Percentiles rank a stretch among this genome's conserved stretches.
Evolutionary conservation across 2,797 vertebrate species (phyloP).

Genomic region (Megaceryle alcyon): DNA sequence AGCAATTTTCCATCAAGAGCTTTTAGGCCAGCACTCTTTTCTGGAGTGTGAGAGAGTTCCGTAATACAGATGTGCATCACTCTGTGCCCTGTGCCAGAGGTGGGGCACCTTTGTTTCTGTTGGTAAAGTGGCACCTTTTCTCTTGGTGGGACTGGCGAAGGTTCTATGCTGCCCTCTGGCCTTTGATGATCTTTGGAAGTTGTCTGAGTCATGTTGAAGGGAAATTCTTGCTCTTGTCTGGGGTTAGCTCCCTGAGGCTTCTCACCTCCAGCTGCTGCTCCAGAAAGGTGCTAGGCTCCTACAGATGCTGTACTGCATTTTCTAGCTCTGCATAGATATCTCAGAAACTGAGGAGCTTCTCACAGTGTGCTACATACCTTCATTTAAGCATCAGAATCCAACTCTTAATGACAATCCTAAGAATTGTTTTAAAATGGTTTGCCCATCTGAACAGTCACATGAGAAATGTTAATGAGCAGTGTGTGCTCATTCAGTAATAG

Average conservation of each 20-base stretch:
- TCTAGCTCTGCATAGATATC: background rate
- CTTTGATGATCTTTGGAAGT: background rate
- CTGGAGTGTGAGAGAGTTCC: background rate
- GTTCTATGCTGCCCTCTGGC: background rate
- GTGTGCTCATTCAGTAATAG: background rate
- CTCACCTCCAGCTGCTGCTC: background rate
- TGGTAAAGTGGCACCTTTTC: background rate
- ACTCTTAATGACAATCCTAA: background rate
- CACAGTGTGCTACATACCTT: rapidly evolving
- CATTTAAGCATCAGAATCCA: background rate
- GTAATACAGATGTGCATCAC: background rate
- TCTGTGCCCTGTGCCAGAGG: background rate
- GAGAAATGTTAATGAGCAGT: background rate
- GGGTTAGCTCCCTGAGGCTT: background rate
- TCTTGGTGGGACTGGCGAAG: background rate
- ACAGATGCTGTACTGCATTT: background rate
- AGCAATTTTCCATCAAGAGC: background rate
- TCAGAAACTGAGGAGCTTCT: background rate
- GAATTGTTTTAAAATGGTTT: background rate
- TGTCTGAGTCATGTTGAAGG: rapidly evolving
- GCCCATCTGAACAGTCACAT: background rate
- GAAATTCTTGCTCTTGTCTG: background rate
- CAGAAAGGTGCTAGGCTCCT: background rate
- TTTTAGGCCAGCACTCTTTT: background rate
- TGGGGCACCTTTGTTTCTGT: background rate